These are phyloP conservation scores for Tolypeutes matacus DNA, from an alignment of 2,797 vertebrate species.

Conservation along the genomic window DNA sequence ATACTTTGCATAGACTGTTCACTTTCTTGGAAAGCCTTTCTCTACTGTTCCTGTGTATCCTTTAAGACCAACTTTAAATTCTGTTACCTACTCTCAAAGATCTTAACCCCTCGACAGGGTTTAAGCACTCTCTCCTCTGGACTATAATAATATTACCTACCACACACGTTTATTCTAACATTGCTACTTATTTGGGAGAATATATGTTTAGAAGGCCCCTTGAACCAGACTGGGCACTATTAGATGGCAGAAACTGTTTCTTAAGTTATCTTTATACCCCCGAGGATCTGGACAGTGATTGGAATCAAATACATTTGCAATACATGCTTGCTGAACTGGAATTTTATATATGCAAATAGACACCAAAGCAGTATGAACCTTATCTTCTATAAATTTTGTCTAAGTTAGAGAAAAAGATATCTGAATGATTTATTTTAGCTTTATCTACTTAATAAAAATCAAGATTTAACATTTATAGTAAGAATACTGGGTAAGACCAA, in stretches of 20 bases:
- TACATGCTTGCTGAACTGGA: background rate
- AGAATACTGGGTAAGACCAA: background rate
- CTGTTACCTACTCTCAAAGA: background rate
- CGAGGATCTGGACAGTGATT: background rate
- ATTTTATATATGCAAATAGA: constrained; percentile 21
- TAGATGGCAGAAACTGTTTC: background rate
- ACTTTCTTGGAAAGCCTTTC: background rate
- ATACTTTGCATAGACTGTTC: background rate
- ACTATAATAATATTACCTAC: background rate
- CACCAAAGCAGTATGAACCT: background rate
- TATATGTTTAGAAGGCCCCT: background rate
- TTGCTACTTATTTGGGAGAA: background rate
- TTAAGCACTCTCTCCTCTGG: background rate
- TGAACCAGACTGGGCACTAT: background rate
- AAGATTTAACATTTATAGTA: constrained; percentile 45
- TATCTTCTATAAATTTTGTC: constrained; percentile 7
- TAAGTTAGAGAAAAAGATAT: constrained; percentile 23
- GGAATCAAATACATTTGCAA: background rate
- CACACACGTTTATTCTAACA: constrained; percentile 6
- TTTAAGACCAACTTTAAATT: constrained; percentile 32
- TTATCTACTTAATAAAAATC: constrained; percentile 40
- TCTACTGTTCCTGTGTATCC: background rate
- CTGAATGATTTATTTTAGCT: constrained; percentile 35
- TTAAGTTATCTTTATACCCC: constrained; percentile 39
- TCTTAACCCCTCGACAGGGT: background rate